Percentiles rank a stretch among this genome's conserved stretches.
phyloP scores from a whole-genome alignment of 2,113 vertebrate species.

The Psilopsiagon aymara region DNA sequence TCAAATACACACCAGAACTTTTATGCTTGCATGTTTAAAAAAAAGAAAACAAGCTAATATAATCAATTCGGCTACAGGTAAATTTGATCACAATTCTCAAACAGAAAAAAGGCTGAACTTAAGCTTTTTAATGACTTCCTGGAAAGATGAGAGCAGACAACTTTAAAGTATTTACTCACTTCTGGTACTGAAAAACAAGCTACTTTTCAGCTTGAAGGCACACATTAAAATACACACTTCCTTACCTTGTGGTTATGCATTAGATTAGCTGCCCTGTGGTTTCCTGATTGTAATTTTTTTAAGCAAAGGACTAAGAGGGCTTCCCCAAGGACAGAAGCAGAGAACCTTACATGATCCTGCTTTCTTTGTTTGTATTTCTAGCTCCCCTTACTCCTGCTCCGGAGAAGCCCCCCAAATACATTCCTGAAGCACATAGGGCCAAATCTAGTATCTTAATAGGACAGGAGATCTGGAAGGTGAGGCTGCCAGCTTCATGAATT shows the following conservation, averaged over 20 bases:
- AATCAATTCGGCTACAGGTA: not conserved
- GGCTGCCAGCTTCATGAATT: not conserved
- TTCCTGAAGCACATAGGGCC: accelerated
- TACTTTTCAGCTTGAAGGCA: not conserved
- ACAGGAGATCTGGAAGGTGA: not conserved
- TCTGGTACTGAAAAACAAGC: not conserved
- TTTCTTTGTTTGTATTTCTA: not conserved
- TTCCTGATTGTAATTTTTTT: not conserved
- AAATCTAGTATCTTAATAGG: not conserved
- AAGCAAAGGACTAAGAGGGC: not conserved
- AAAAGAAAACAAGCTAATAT: not conserved
- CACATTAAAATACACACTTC: not conserved
- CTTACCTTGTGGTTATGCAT: not conserved
- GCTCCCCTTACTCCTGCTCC: not conserved
- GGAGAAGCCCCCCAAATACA: not conserved
- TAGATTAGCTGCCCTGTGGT: not conserved
- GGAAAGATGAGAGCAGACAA: not conserved
- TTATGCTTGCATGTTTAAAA: not conserved
- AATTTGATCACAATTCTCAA: not conserved
- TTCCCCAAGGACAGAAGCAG: not conserved
- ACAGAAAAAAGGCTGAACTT: not conserved
- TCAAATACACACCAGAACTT: not conserved
- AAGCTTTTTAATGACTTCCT: not conserved
- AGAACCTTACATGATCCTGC: not conserved
- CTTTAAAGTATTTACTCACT: not conserved